Base-by-base conservation (phyloP, 2,113 vertebrate species). In the Oreotragus oreotragus region DNA sequence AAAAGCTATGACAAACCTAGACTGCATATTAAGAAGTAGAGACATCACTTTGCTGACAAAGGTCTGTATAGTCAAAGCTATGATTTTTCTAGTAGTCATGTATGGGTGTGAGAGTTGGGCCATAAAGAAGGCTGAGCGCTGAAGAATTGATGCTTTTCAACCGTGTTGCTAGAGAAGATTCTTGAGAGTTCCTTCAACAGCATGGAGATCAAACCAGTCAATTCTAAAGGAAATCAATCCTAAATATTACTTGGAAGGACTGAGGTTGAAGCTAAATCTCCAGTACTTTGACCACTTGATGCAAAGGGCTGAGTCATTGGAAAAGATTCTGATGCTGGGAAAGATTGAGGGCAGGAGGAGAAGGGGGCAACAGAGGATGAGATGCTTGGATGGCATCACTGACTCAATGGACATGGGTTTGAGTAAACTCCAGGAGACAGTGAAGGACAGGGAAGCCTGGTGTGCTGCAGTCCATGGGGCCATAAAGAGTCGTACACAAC, bases 401-500 rank as follows among this genome's bases (percentile, higher is more conserved):
- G 36, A 76, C 70, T 76, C 70, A 27, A 70, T 39, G 66, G 10
- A 76, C 70, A 27, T 27, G 36, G 27, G 23, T 76, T 3, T 76
- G 36, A 76, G 39, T 14, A 39, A 76, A 27, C 11, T 76, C 70
- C 23, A 13, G 12, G 36, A 76, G 70, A 43, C 21, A 43, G 70
- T 43, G 36, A 76, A 76, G 36, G 23, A 76, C 70, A 43, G 70
- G 70, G 36, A 43, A 76, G 23, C 70, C 12, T 76, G 70, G 36
- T 1, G 0, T 27, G 70, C 70, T 76, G 12, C 6, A 76, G 36
- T 43, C 36, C 36, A 43, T 14, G 11, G 36, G 36, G 36, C 43
- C 1, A 0, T 25, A 76, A 76, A 43, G 70, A 43, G 36, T 14
- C 0, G 0, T 36, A 43, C 6, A 73, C 21, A 43, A 25, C 11